Base-by-base conservation (phyloP, 2,113 vertebrate genomes). In the Syrrhaptes paradoxus region DNA sequence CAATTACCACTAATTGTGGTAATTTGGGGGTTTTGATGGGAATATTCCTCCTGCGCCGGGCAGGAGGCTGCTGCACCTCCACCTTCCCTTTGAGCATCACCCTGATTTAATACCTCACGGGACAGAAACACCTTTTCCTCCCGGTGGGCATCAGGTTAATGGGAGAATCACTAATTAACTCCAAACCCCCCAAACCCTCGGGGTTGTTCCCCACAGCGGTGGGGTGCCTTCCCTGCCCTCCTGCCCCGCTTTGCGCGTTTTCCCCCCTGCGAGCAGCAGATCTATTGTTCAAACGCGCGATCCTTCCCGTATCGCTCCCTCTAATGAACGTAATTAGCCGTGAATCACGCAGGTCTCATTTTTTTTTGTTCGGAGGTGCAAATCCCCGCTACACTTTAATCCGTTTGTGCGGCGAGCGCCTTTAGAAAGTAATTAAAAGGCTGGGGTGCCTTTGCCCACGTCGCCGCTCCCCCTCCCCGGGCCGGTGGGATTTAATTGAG, bases 361-460 rank as follows among this genome's bases (percentile, higher is more conserved):
- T 95, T 82, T 61, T 96, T 95, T 82, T 61, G 92, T 92, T 89
- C 76, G 7, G 72, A 97, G 92, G 96, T 97, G 96, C 96, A 96
- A 86, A 90, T 89, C 93, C 93, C 87, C 18, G 89, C 75, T 83
- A 74, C 80, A 83, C 94, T 98, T 92, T 81, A 96, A 91, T 97
- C 93, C 95, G 54, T 95, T 91, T 79, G 85, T 79, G 94, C 93
- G 81, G 81, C 5, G 87, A 95, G 94, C 48, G 9, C 89, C 91
- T 97, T 97, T 90, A 80, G 93, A 97, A 97, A 94, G 96, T 96
- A 97, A 97, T 98, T 96, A 97, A 97, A 96, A 96, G 94, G 92
- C 93, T 90, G 43, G 17, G 92, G 49, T 31, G 16, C 9, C 86
- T 80, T 25, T 85, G 71, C 52, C 92, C 63, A 6, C 34, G 45